Evolutionary conservation across 2,113 vertebrate genomes (phyloP), one percentile per base, ranked within the genome.

Genomic region (Amazona vittata): DNA sequence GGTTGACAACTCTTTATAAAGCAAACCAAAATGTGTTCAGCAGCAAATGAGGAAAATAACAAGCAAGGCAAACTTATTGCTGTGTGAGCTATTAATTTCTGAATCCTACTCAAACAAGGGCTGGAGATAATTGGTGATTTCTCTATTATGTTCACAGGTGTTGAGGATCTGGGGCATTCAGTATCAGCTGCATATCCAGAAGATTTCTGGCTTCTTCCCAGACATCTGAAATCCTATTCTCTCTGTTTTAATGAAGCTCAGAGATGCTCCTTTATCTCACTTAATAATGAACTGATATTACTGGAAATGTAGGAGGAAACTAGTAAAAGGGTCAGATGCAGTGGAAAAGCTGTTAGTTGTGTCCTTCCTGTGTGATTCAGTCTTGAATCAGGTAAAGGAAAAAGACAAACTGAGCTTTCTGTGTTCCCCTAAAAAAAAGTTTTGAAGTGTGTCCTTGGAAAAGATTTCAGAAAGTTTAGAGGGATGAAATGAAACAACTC

Each of bases 361-460:
- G 97, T 98, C 41, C 96, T 98, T 98, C 41, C 96, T 98, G 67
- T 98, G 98, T 62, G 98, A 93, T 82, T 97, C 50, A 2, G 62
- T 96, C 63, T 94, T 97, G 84, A 98, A 97, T 91, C 98, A 99
- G 98, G 97, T 98, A 91, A 98, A 29, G 35, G 10, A 2, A 50
- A 86, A 71, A 79, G 19, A 35, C 15, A 63, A 83, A 85, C 2
- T 1, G 5, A 90, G 21, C 29, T 80, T 46, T 26, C 41, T 63
- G 37, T 10, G 8, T 75, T 83, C 19, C 15, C 53, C n/a, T 79
- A 39, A 37, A 52, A 50, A 29, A 20, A 4, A 9, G 6, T 17
- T 59, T 68, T 10, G 19, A 31, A 39, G 20, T 15, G 6, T 41
- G n/a, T 89, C 33, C 53, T n/a, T 89, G 46, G n/a, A 73, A 77